These are phyloP conservation scores for Trissolcus brochymenae DNA, from an alignment of 2,888 invertebrate species.

Conservation along the genomic window DNA sequence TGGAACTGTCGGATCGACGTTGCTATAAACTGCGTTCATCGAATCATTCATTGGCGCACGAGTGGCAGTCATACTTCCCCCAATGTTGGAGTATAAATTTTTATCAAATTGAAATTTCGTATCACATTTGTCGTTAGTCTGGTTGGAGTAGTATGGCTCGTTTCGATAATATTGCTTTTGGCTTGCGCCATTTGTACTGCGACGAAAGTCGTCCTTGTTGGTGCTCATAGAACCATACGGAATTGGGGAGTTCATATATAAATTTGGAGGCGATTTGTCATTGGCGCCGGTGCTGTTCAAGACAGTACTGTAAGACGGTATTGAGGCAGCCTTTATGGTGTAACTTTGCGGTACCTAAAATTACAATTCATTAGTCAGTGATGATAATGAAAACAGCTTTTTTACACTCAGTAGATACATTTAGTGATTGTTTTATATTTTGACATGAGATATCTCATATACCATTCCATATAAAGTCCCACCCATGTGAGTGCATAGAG, in stretches of 20 bases:
- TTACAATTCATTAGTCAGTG: constrained; percentile 1
- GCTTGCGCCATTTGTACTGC: constrained; percentile 64
- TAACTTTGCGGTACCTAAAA: constrained; percentile 86
- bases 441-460: constrained; percentile 5
- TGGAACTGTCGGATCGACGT: constrained; percentile 70
- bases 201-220: constrained; percentile 71
- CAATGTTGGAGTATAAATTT: constrained; percentile 74
- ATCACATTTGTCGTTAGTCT: constrained; percentile 68
- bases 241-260: constrained; percentile 73
- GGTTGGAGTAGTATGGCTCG: constrained; percentile 69
- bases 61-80: constrained; percentile 67
- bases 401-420: not conserved
- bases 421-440: not conserved
- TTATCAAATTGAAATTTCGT: constrained; percentile 70
- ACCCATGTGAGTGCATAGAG: constrained; percentile 13
- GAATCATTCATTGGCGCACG: constrained; percentile 68
- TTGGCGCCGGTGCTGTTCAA: constrained; percentile 77
- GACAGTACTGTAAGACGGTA: constrained; percentile 86
- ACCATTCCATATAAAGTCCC: constrained; percentile 29
- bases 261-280: constrained; percentile 67
- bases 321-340: constrained; percentile 82
- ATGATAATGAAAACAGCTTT: constrained; percentile 3
- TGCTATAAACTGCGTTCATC: constrained; percentile 73
- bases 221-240: constrained; percentile 67
- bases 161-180: constrained; percentile 67